These are phyloP conservation scores for Subacronicta megacephala DNA, from an alignment of 2,888 invertebrate genomes.

Conservation along the genomic window DNA sequence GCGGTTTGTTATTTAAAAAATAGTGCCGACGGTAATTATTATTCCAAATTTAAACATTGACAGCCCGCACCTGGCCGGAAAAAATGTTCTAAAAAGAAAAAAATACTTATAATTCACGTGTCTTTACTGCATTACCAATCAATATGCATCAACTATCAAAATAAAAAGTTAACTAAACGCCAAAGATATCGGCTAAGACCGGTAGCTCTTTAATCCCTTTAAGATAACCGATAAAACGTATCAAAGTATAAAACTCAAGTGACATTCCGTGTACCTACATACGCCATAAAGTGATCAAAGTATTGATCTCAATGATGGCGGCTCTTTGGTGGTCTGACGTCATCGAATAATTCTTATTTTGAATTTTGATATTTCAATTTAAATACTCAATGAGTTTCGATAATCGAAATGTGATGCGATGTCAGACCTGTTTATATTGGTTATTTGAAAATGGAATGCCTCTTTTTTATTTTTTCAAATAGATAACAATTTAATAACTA, in stretches of 20 bases:
- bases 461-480: too few relatives aligned
- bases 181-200: constrained; percentile 67
- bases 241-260: constrained; percentile 72
- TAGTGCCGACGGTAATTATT: not conserved
- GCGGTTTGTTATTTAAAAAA: not conserved
- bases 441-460: constrained; percentile 30
- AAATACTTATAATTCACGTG: constrained; percentile 20
- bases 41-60: constrained; percentile 6
- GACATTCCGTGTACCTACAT: constrained; percentile 81
- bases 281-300: constrained; percentile 62
- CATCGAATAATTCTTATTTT: constrained; percentile 48
- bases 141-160: constrained; percentile 53
- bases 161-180: constrained; percentile 46
- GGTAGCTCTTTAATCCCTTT: constrained; percentile 80
- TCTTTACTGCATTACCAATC: constrained; percentile 50
- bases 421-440: constrained; percentile 7
- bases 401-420: constrained; percentile 33
- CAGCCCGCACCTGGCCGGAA: constrained; percentile 13
- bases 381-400: constrained; percentile 39
- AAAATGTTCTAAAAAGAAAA: constrained; percentile 1
- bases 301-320: constrained; percentile 62
- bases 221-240: constrained; percentile 71
- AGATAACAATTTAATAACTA: too few relatives aligned
- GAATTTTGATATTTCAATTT: constrained; percentile 57
- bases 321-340: constrained; percentile 69